These are phyloP conservation scores for Pachyrhynchus sulphureomaculatus DNA, from an alignment of 1,140 invertebrate species.

Conservation along the genomic window DNA sequence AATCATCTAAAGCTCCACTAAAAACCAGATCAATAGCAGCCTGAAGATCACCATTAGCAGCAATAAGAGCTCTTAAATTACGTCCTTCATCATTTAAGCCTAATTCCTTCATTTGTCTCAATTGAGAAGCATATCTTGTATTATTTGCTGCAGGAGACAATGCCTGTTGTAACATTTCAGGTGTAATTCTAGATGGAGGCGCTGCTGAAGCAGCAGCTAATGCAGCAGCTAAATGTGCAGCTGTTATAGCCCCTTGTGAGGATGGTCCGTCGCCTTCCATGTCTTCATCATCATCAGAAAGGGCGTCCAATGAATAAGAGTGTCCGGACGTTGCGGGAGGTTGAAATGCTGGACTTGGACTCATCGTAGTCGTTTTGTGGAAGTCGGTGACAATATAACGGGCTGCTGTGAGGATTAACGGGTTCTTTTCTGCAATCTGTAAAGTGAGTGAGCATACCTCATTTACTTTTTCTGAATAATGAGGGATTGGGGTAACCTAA, in stretches of 20 bases:
- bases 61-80: conserved; percentile 79
- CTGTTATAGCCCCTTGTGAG: conserved; percentile 51
- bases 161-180: conserved; percentile 62
- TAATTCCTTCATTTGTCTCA: conserved; percentile 84
- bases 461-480: too few relatives aligned
- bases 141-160: conserved; percentile 49
- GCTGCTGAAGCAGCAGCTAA: conserved; percentile 50
- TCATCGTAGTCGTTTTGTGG: conserved; percentile 52
- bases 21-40: conserved; percentile 82
- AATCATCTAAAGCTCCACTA: conserved; percentile 40
- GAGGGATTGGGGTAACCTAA: too few relatives aligned
- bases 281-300: conserved; percentile 58
- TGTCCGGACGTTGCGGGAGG: conserved; percentile 49
- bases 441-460: too few relatives aligned
- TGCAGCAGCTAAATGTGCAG: conserved; percentile 56
- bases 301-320: conserved; percentile 56
- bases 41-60: conserved; percentile 83
- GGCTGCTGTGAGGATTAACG: conserved; percentile 55
- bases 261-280: conserved; percentile 55
- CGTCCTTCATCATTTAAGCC: conserved; percentile 82
- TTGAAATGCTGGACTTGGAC: conserved; percentile 33
- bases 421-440: conserved; percentile 56
- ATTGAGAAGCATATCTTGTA: conserved; percentile 55
- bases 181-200: conserved; percentile 54
- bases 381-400: conserved; percentile 57